Evolutionary conservation across 2,888 invertebrate species (phyloP), one percentile per base, ranked within the genome.

Genomic region (Apamea sordens): DNA sequence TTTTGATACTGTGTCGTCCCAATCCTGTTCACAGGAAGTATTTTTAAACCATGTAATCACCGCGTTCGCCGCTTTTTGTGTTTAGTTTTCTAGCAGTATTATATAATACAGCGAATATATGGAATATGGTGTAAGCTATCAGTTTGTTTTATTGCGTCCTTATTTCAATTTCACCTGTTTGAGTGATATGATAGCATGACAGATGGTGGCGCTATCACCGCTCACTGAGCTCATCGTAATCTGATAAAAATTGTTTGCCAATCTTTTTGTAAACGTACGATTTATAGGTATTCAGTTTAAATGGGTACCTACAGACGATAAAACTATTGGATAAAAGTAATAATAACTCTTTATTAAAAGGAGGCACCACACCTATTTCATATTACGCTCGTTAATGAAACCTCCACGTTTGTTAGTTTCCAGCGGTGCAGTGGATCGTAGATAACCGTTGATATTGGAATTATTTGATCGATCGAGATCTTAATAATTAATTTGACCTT

Each of bases 81-180:
- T 92, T 93, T 92, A 91, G 87, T 93, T 92, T 21, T 86, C 85
- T 91, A 91, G 91, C 91, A 92, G 90, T 92, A 91, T 92, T 92
- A 92, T 79, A 83, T 89, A 86, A 90, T 89, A 91, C 93, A 92
- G 92, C 92, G 91, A 94, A 94, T 93, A 93, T 93, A 91, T 90
- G 88, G 87, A 88, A 90, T 93, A 93, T 93, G 90, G 90, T 94
- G 92, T 94, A 95, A 94, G 94, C 90, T 90, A 90, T 80, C 53
- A 47, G 6, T 76, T 82, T 79, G 78, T 86, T 89, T 89, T 84
- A 85, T 32, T 67, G 47, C 41, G 10, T 41, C 21, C 11, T 28
- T 70, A 24, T 63, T 56, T 56, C 47, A 72, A 76, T 68, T 64
- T 21, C 44, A 44, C 53, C 47, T 36, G 67, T 8, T 77, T 18